Evolutionary conservation across 2,888 invertebrate genomes (phyloP).

Genomic region (Drosophila acutilabella): DNA sequence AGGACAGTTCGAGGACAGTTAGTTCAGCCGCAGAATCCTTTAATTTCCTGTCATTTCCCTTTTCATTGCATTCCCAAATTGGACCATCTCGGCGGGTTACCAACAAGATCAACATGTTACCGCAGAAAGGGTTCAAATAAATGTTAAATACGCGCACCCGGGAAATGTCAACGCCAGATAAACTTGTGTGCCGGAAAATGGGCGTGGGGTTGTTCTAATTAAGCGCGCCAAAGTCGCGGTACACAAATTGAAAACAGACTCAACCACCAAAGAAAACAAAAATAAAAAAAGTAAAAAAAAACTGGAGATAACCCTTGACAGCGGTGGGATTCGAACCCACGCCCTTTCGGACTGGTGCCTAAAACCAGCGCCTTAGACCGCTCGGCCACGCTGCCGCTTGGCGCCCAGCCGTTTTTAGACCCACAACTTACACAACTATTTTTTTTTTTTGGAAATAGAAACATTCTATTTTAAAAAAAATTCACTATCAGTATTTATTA

Average conservation of each 20-base stretch:
- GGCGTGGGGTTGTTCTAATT: conserved; percentile 55
- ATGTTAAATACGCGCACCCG: conserved; percentile 49
- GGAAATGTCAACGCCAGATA: conserved; percentile 78
- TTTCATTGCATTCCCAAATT: conserved; percentile 51
- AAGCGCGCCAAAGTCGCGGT: conserved; percentile 39
- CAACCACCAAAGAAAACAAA: conserved; percentile 11
- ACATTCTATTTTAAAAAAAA: conserved; percentile 21
- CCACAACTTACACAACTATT: conserved; percentile 15
- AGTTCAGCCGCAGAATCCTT: conserved; percentile 62
- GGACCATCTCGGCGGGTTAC: conserved; percentile 46
- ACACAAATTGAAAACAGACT: conserved; percentile 10
- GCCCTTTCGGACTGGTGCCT: conserved; percentile 86
- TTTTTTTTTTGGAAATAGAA: conserved; percentile 17
- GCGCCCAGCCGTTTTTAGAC: not conserved
- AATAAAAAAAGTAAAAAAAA: conserved; percentile 5
- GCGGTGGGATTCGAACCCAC: conserved; percentile 85
- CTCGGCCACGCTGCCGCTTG: conserved; percentile 85
- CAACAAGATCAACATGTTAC: conserved; percentile 75
- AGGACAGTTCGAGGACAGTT: conserved; percentile 44
- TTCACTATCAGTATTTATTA: not conserved
- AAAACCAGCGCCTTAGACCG: conserved; percentile 86
- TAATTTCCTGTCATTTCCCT: conserved; percentile 82
- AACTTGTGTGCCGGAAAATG: conserved; percentile 51
- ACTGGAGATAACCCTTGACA: conserved; percentile 21
- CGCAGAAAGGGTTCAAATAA: conserved; percentile 63